Conservation (phyloP, 2,797 vertebrate species). For the Hapalemur alaotrensis region DNA sequence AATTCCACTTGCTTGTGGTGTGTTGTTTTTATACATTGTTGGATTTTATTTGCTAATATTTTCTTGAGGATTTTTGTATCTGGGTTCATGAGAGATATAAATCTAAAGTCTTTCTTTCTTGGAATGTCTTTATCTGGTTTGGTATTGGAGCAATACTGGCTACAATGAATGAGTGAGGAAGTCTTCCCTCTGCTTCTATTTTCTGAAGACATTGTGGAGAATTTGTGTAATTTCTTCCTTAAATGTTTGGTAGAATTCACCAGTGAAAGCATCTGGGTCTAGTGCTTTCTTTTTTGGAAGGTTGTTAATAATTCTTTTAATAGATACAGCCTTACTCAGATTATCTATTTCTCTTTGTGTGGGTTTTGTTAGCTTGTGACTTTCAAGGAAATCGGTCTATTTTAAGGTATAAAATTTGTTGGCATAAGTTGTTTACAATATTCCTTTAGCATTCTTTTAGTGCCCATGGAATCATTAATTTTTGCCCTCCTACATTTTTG, state of each 20-base stretch:
- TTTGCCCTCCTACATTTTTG: not conserved
- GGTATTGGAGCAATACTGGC: not conserved
- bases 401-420: not conserved
- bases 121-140: not conserved
- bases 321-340: not conserved
- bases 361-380: not conserved
- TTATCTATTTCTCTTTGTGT: not conserved
- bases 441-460: not conserved
- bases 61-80: not conserved
- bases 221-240: not conserved
- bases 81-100: not conserved
- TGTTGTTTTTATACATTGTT: not conserved
- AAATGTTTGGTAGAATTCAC: not conserved
- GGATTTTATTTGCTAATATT: not conserved
- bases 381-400: not conserved
- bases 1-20: not conserved
- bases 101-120: not conserved
- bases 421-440: not conserved
- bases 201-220: conserved; percentile 23
- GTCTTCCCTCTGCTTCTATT: not conserved
- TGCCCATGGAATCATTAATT: not conserved
- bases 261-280: not conserved
- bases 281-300: not conserved
- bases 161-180: not conserved
- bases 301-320: not conserved